Evolutionary conservation across 2,113 vertebrate genomes (phyloP).

Genomic region (Brachypteracias leptosomus): DNA sequence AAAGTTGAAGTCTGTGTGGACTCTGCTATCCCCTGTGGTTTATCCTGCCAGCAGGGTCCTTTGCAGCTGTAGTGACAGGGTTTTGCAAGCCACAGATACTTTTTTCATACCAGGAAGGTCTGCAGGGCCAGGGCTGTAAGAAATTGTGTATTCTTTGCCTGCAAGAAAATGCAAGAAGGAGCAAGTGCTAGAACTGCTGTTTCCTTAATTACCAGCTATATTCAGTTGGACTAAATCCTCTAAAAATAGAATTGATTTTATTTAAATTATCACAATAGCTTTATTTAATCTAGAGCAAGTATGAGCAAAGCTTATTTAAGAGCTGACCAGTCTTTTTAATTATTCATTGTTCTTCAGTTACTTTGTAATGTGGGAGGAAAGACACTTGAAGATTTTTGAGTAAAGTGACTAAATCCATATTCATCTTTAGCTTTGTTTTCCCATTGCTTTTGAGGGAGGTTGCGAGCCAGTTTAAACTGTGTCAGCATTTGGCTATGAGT

Average conservation of each 20-base stretch:
- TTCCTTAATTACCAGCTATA: constrained; percentile 26
- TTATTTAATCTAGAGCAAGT: constrained; percentile 22
- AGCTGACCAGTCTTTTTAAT: constrained; percentile 40
- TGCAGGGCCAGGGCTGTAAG: neutral
- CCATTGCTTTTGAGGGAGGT: neutral
- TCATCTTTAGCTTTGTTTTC: constrained; percentile 3
- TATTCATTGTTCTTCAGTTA: constrained; percentile 30
- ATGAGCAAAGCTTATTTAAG: constrained; percentile 31
- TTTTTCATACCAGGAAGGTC: neutral
- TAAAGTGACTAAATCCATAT: neutral
- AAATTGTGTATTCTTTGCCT: neutral
- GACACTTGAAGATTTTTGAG: neutral
- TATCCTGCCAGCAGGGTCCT: neutral
- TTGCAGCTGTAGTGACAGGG: neutral
- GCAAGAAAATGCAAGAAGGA: neutral
- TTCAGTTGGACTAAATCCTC: neutral
- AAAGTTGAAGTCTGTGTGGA: neutral
- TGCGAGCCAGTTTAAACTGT: neutral
- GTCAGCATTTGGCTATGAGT: constrained; percentile 27
- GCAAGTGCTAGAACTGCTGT: neutral
- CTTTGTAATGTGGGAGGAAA: constrained; percentile 6
- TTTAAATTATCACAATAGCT: constrained; percentile 34
- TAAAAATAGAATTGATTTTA: constrained; percentile 40
- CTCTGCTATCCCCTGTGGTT: neutral
- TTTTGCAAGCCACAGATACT: neutral